Evolutionary conservation across 2,888 invertebrate genomes (phyloP).

Genomic region (Rhimphoctona megacephalus): DNA sequence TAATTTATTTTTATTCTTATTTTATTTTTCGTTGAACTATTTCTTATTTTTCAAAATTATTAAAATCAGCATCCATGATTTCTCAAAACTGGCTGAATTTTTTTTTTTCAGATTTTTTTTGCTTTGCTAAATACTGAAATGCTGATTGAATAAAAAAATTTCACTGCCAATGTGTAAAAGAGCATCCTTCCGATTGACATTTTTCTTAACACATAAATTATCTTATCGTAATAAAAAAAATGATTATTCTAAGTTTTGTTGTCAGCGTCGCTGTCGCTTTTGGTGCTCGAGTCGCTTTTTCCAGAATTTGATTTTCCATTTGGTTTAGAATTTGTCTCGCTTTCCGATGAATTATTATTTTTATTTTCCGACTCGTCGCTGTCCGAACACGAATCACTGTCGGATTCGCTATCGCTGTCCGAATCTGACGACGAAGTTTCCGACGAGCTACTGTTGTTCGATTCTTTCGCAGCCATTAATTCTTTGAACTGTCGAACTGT

Average conservation of each 20-base stretch:
- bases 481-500: slow-evolving; percentile 89
- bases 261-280: slow-evolving; percentile 80
- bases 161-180: background rate
- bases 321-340: slow-evolving; percentile 75
- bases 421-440: slow-evolving; percentile 75
- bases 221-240: background rate
- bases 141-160: background rate
- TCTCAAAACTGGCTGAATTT: background rate
- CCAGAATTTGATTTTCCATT: slow-evolving; percentile 78
- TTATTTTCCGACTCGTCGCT: slow-evolving; percentile 74
- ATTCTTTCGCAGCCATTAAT: slow-evolving; percentile 87
- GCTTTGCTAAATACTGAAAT: background rate
- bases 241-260: slow-evolving; percentile 68
- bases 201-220: background rate
- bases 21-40: background rate
- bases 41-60: background rate
- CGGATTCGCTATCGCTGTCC: slow-evolving; percentile 75
- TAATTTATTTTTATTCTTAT: too few relatives aligned
- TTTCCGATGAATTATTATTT: slow-evolving; percentile 77
- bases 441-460: slow-evolving; percentile 70
- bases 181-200: background rate
- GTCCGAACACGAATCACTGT: slow-evolving; percentile 75
- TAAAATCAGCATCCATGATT: background rate
- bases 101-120: background rate
- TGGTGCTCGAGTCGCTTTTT: slow-evolving; percentile 78